Conservation (phyloP, 2,113 vertebrate species). For the Petaurus breviceps region DNA sequence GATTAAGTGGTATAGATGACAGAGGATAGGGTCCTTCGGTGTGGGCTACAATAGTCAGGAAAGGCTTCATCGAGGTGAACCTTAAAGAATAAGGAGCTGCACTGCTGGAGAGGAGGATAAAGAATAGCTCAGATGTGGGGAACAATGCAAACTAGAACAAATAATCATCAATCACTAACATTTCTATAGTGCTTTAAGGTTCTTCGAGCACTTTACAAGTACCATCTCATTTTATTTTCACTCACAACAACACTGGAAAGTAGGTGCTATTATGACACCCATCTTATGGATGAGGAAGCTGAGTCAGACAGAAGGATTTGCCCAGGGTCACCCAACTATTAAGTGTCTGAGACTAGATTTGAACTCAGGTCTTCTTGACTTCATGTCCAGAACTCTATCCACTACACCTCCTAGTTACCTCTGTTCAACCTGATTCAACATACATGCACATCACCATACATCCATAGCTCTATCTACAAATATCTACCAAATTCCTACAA, state of each 20-base stretch:
- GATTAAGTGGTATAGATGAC: not conserved
- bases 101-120: not conserved
- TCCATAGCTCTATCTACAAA: not conserved
- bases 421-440: not conserved
- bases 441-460: not conserved
- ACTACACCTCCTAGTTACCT: not conserved
- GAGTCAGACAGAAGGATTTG: not conserved
- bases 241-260: not conserved
- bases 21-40: not conserved
- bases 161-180: not conserved
- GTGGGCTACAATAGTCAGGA: not conserved
- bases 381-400: not conserved
- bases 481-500: not conserved
- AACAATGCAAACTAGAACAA: not conserved
- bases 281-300: not conserved
- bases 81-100: not conserved
- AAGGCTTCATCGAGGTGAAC: not conserved
- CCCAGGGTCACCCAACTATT: not conserved
- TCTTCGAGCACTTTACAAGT: not conserved
- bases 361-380: not conserved
- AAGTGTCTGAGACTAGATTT: not conserved
- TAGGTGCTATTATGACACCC: not conserved
- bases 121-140: not conserved
- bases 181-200: not conserved
- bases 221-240: not conserved